phyloP scores from a whole-genome alignment of 2,888 invertebrate species.

The Petrolisthes cinctipes region DNA sequence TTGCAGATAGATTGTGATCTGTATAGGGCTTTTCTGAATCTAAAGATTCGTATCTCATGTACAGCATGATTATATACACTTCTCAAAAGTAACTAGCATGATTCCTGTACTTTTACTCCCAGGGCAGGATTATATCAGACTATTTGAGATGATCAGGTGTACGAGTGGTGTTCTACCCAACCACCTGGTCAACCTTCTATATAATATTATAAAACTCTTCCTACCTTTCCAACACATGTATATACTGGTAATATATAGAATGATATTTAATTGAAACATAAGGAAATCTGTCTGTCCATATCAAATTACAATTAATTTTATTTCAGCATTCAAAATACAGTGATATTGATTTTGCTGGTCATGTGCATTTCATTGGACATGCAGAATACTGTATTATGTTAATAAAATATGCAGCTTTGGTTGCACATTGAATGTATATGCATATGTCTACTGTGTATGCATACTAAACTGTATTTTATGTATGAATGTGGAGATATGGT shows the following conservation, averaged over 20 bases:
- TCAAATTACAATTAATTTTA: conserved; percentile 19
- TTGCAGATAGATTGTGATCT: conserved; percentile 54
- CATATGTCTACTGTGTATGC: conserved; percentile 29
- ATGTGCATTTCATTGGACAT: conserved; percentile 18
- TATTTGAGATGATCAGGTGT: no score
- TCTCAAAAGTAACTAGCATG: no score
- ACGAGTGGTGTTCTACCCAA: no score
- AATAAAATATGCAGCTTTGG: conserved; percentile 9
- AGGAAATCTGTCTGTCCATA: conserved; percentile 21
- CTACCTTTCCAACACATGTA: not conserved
- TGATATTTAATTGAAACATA: not conserved
- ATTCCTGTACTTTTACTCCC: no score
- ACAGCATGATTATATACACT: conserved; percentile 27
- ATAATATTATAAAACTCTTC: conserved; percentile 1
- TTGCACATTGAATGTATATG: conserved; percentile 14
- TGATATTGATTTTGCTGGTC: conserved; percentile 11
- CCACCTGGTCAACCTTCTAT: not conserved
- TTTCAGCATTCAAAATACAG: conserved; percentile 8
- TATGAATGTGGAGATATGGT: conserved; percentile 1
- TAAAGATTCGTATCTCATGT: conserved; percentile 34
- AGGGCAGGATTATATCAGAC: conserved; percentile 10
- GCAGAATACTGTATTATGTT: conserved; percentile 8
- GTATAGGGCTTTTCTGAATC: conserved; percentile 45
- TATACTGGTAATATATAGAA: conserved; percentile 14
- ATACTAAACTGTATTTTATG: conserved; percentile 28